Conservation (phyloP, 2,113 vertebrate species). For the Corythornis madagascariensis region DNA sequence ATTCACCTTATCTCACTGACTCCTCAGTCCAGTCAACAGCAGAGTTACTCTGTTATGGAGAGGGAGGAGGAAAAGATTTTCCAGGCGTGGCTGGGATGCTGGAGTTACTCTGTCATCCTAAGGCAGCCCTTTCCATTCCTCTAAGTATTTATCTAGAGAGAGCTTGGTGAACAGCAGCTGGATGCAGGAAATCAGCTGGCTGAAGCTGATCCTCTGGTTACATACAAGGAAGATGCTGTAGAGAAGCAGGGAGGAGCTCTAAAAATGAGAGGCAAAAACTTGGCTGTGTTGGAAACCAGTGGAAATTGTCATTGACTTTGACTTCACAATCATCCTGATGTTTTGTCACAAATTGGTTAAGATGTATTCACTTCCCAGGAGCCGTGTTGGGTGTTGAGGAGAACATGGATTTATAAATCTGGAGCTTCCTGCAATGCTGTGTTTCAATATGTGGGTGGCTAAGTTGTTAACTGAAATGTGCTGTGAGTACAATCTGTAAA, state of each 20-base stretch:
- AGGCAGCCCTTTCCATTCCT: neutral
- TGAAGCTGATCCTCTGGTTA: neutral
- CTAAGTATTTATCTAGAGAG: neutral
- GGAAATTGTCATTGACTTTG: neutral
- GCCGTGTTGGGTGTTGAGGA: neutral
- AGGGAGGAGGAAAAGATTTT: neutral
- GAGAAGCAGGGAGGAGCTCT: neutral
- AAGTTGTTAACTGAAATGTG: neutral
- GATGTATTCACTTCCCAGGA: neutral
- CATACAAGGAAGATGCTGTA: neutral
- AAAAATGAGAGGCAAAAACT: neutral
- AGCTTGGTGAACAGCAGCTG: neutral
- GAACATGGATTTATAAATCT: neutral
- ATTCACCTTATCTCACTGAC: neutral
- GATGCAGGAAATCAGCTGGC: neutral
- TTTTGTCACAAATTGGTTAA: neutral
- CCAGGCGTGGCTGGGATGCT: neutral
- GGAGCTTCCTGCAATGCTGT: neutral
- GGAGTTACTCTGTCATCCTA: neutral
- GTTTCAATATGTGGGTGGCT: conserved; percentile 6
- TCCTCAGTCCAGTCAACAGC: neutral
- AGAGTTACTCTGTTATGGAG: neutral
- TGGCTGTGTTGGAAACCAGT: neutral
- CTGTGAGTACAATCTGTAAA: neutral
- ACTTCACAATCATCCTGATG: neutral